These are phyloP conservation scores for Shinisaurus crocodilurus DNA, from an alignment of 2,113 vertebrate genomes.

Conservation along the genomic window DNA sequence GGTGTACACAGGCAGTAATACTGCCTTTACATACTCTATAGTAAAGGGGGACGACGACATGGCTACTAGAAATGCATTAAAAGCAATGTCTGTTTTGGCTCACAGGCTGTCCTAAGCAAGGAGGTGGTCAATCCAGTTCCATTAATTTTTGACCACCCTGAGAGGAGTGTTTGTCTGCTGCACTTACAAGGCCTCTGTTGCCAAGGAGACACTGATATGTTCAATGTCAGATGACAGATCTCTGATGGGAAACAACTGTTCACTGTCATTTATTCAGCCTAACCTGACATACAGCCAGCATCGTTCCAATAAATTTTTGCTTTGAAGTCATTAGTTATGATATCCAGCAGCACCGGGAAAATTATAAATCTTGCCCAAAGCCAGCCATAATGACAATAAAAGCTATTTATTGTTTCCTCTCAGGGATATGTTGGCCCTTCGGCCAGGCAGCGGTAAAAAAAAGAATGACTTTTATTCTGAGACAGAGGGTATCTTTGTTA, in stretches of 20 bases:
- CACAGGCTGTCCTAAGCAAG: neutral
- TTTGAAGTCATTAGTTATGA: slow-evolving; percentile 53
- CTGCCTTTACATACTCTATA: too few species aligned
- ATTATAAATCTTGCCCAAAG: slow-evolving; percentile 31
- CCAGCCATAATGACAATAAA: neutral
- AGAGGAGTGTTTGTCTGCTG: slow-evolving; percentile 18
- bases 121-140: slow-evolving; percentile 8
- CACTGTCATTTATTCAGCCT: slow-evolving; percentile 50
- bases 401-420: neutral
- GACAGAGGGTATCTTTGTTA: neutral
- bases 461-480: neutral
- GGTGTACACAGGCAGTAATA: too few species aligned
- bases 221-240: slow-evolving; percentile 37
- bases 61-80: neutral
- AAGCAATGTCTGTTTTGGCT: neutral
- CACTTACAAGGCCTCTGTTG: slow-evolving; percentile 30
- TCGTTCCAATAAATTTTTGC: slow-evolving; percentile 53
- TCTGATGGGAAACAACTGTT: slow-evolving; percentile 33
- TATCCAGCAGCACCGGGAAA: slow-evolving; percentile 33
- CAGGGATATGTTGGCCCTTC: neutral
- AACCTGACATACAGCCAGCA: slow-evolving; percentile 46
- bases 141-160: slow-evolving; percentile 20
- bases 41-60: neutral
- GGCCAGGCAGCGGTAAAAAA: neutral
- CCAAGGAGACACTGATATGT: slow-evolving; percentile 32